These are phyloP conservation scores for Hoplostethus mediterraneus DNA, from an alignment of 2,797 vertebrate genomes.

Conservation along the genomic window DNA sequence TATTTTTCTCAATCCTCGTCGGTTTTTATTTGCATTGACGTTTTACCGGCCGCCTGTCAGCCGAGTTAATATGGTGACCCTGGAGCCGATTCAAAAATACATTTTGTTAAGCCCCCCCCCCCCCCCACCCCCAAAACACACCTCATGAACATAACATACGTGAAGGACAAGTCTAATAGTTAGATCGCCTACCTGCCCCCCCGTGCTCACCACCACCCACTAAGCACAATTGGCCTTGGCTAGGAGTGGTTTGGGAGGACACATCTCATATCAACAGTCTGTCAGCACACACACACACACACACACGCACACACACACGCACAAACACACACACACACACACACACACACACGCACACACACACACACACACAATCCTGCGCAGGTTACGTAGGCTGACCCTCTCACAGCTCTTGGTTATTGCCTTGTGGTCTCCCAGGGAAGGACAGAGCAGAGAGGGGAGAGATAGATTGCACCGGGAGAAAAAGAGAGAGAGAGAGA, in stretches of 20 bases:
- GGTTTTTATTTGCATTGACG: constrained; percentile 50
- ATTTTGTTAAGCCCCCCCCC: not conserved
- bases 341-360: constrained; percentile 13
- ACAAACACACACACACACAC: constrained; percentile 6
- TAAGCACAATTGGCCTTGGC: constrained; percentile 30
- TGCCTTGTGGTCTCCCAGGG: constrained; percentile 71
- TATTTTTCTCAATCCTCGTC: constrained; percentile 48
- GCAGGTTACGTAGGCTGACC: constrained; percentile 63
- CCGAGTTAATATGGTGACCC: constrained; percentile 55
- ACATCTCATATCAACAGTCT: constrained; percentile 32
- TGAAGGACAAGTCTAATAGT: constrained; percentile 38
- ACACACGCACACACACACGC: constrained; percentile 9
- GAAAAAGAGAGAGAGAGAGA: constrained; percentile 45
- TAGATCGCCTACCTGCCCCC: not conserved
- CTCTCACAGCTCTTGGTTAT: constrained; percentile 72
- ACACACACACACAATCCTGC: constrained; percentile 9
- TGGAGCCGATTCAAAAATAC: constrained; percentile 17
- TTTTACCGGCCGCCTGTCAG: constrained; percentile 37
- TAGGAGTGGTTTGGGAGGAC: constrained; percentile 37
- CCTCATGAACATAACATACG: constrained; percentile 35
- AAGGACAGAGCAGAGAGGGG: constrained; percentile 57
- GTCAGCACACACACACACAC: not conserved
- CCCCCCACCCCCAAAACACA: no score
- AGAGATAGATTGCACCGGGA: constrained; percentile 48
- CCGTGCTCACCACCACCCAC: not conserved